These are phyloP conservation scores for Stenotaenia linearis DNA, from an alignment of 2,888 invertebrate species.

Conservation along the genomic window DNA sequence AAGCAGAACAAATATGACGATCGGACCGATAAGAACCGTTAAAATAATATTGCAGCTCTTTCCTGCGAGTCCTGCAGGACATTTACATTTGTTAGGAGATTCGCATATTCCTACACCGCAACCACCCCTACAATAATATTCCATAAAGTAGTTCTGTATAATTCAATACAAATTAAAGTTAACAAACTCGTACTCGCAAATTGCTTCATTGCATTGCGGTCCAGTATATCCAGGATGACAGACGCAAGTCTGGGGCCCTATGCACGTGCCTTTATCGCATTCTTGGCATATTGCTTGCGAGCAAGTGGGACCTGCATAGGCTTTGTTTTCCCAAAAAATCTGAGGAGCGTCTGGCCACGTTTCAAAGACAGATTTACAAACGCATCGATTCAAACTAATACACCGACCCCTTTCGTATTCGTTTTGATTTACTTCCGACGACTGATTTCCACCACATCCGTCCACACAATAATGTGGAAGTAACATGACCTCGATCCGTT, in stretches of 20 bases:
- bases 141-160: background rate
- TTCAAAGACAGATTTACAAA: background rate
- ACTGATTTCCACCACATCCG: background rate
- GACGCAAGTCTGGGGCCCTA: background rate
- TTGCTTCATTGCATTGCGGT: background rate
- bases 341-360: background rate
- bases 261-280: background rate
- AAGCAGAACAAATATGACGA: background rate
- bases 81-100: background rate
- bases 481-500: background rate
- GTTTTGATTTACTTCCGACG: background rate
- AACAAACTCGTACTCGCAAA: background rate
- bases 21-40: background rate
- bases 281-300: background rate
- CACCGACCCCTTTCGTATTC: background rate
- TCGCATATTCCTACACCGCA: conserved; percentile 1
- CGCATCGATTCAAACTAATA: background rate
- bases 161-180: background rate
- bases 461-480: background rate
- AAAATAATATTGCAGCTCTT: conserved; percentile 3
- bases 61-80: conserved; percentile 14
- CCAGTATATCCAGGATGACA: conserved; percentile 5
- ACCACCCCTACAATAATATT: conserved; percentile 1
- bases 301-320: background rate
- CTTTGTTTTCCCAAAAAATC: background rate